Evolutionary conservation across 2,888 invertebrate genomes (phyloP), one percentile per base, ranked within the genome.

Genomic region (Pseudococcus jackbeardsleyi): DNA sequence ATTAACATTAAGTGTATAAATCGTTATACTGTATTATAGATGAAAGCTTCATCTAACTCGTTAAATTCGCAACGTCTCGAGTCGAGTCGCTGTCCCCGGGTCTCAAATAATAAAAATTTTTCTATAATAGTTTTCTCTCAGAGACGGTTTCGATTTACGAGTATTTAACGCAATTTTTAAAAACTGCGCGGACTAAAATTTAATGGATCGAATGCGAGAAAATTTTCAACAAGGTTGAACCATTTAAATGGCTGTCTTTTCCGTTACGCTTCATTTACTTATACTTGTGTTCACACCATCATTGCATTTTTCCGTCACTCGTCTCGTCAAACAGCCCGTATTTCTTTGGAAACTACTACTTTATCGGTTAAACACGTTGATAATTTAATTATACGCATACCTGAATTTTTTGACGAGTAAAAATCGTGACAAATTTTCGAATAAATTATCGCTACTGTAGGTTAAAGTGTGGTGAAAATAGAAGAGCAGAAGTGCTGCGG

Each of bases 81-180:
- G 11, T 64, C 64, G 48, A 50, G 48, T 42, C 42, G 42, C 42
- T 19, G 59, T 59, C 26, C 26, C 26, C n/a, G 59, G n/a, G 22
- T 22, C 64, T 64, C 64, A 22, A 64, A 64, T 64, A 72, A 72
- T 72, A 72, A 72, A 72, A 72, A 72, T 72, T 72, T 72, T 72
- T 64, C 72, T 72, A 72, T 33, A 33, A 39, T 19, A 15, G 48
- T 12, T 50, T 64, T 72, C 33, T 33, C 15, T 33, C 72, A 5
- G 0, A 12, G 5, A 17, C 33, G 17, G 33, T 72, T 72, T 72
- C 72, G 72, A 72, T 72, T 72, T 72, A 72, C 72, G 72, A 72
- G 72, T 72, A 39, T 72, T 72, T 72, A 72, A 72, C 72, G 72
- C 33, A 72, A 72, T 72, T 72, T 72, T 72, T 17, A 72, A 72